phyloP scores from a whole-genome alignment of 35 echinoderm and acorn worm genomes.

The Patiria miniata region DNA sequence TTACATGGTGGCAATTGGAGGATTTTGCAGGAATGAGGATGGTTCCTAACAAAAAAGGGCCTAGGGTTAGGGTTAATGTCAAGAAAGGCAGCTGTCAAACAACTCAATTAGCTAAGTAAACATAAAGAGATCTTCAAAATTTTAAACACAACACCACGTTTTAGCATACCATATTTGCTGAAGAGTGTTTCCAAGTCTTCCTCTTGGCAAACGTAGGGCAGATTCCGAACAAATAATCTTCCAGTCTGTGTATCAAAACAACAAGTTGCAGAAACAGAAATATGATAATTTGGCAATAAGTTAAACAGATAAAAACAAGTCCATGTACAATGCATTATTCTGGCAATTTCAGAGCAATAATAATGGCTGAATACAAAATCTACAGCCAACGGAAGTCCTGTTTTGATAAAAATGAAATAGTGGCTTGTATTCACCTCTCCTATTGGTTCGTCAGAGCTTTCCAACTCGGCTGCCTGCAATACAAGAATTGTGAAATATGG shows the following conservation, averaged over 20 bases:
- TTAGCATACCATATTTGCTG: slow-evolving; percentile 89
- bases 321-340: no score
- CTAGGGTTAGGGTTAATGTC: no score
- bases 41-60: no score
- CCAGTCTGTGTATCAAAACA: slow-evolving; percentile 64
- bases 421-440: slow-evolving; percentile 63
- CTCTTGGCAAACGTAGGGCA: slow-evolving; percentile 87
- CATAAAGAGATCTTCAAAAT: no score
- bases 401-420: background rate
- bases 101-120: no score
- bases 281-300: background rate
- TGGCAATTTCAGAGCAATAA: no score
- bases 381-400: no score
- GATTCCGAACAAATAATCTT: slow-evolving; percentile 84
- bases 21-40: no score
- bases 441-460: slow-evolving; percentile 64
- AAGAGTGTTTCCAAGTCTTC: slow-evolving; percentile 85
- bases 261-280: background rate
- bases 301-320: background rate
- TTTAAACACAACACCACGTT: no score
- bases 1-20: no score
- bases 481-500: background rate
- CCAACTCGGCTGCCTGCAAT: slow-evolving; percentile 67
- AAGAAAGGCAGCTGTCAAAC: no score
- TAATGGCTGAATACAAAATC: no score